phyloP scores from a whole-genome alignment of 2,797 vertebrate genomes.

The Xenentodon cancila region DNA sequence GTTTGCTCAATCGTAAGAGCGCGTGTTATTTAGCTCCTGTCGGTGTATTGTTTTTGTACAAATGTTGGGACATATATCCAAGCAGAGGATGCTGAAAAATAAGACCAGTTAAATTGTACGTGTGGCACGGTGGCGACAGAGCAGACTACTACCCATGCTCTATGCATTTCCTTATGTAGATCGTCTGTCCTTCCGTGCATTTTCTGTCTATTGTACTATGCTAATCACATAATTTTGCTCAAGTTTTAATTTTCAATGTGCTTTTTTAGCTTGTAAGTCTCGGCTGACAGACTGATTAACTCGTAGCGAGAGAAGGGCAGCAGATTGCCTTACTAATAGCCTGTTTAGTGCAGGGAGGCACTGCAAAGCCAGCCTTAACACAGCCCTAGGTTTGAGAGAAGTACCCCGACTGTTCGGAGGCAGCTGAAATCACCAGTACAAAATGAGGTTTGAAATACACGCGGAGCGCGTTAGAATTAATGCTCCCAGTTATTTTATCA shows the following conservation, averaged over 20 bases:
- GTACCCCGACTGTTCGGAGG: conserved; percentile 6
- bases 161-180: conserved; percentile 65
- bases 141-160: conserved; percentile 44
- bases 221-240: conserved; percentile 23
- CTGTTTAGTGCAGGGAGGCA: conserved; percentile 59
- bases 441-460: conserved; percentile 26
- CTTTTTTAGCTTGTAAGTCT: conserved; percentile 28
- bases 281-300: conserved; percentile 19
- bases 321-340: conserved; percentile 65
- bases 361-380: conserved; percentile 68
- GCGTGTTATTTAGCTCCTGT: conserved; percentile 36
- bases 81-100: conserved; percentile 34
- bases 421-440: conserved; percentile 26
- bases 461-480: conserved; percentile 29
- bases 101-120: conserved; percentile 27
- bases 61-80: conserved; percentile 31
- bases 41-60: conserved; percentile 31
- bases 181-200: conserved; percentile 33
- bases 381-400: conserved; percentile 46
- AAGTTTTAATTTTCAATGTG: conserved; percentile 18
- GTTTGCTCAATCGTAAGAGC: conserved; percentile 42
- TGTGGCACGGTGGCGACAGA: conserved; percentile 43
- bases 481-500: conserved; percentile 12
- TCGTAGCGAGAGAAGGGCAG: conserved; percentile 55
- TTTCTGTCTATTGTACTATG: conserved; percentile 11